Evolutionary conservation across 2,888 invertebrate genomes (phyloP).

Genomic region (Diogma glabrata): DNA sequence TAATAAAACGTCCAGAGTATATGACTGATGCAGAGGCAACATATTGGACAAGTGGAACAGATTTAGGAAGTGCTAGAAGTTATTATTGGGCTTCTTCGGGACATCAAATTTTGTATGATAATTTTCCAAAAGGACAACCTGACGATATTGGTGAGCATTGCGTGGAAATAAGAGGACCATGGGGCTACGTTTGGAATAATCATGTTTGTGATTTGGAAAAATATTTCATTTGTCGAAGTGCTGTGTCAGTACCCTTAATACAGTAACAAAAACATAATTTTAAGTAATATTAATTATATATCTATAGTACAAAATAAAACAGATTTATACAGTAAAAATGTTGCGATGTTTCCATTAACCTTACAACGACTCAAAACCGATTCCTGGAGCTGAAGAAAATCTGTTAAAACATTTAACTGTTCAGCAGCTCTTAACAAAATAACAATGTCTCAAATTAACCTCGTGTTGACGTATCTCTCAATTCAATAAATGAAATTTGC

Average conservation of each 20-base stretch:
- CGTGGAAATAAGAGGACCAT: background rate
- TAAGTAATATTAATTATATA: no score
- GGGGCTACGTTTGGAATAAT: constrained; percentile 1
- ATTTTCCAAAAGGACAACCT: background rate
- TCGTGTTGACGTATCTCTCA: no score
- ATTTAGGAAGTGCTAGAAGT: background rate
- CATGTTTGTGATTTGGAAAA: background rate
- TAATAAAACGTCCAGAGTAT: background rate
- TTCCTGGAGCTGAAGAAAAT: no score
- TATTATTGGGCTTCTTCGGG: background rate
- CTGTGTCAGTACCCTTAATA: background rate
- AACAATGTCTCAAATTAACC: no score
- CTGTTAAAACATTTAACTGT: no score
- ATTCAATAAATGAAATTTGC: no score
- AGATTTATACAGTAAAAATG: no score
- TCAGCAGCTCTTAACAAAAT: no score
- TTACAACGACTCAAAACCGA: no score
- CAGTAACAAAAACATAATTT: no score
- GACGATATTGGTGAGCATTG: background rate
- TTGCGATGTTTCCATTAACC: no score
- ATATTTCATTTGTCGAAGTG: constrained; percentile 2
- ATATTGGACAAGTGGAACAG: background rate
- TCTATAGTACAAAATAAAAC: no score
- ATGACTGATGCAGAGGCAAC: background rate
- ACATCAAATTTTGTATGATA: background rate